These are phyloP conservation scores for Acronicta psi DNA, from an alignment of 2,888 invertebrate genomes.

Conservation along the genomic window DNA sequence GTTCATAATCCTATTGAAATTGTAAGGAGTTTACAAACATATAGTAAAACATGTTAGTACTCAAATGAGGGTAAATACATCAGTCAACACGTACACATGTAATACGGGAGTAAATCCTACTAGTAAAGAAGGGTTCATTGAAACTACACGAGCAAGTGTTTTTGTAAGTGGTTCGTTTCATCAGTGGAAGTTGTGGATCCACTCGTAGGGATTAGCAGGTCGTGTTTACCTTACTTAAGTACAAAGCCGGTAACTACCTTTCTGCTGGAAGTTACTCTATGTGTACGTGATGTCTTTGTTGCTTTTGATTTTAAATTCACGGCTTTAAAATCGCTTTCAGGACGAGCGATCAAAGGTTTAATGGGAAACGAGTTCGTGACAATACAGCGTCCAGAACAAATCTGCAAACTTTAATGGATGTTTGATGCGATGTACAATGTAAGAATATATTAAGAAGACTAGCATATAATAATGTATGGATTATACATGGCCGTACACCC, in stretches of 20 bases:
- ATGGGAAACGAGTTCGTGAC: neutral
- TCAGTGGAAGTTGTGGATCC: conserved; percentile 17
- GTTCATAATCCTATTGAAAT: conserved; percentile 12
- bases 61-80: conserved; percentile 45
- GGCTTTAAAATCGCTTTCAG: neutral
- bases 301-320: conserved; percentile 15
- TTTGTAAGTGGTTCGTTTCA: conserved; percentile 40
- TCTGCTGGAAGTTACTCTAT: conserved; percentile 11
- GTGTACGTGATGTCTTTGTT: conserved; percentile 17
- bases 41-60: conserved; percentile 23
- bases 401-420: neutral
- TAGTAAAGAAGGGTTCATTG: conserved; percentile 12
- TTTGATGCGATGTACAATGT: neutral
- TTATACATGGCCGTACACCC: conserved; percentile 25
- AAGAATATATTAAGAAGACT: conserved; percentile 8
- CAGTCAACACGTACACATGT: conserved; percentile 29
- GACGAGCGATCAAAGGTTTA: neutral
- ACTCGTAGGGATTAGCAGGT: conserved; percentile 60
- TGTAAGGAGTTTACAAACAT: conserved; percentile 15
- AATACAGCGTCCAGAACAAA: neutral
- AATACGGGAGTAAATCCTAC: conserved; percentile 29
- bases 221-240: conserved; percentile 54
- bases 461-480: conserved; percentile 25
- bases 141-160: conserved; percentile 20
- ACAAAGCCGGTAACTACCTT: conserved; percentile 57